phyloP scores from a whole-genome alignment of 2,797 vertebrate species.

The Sebastes ruberrimus region DNA sequence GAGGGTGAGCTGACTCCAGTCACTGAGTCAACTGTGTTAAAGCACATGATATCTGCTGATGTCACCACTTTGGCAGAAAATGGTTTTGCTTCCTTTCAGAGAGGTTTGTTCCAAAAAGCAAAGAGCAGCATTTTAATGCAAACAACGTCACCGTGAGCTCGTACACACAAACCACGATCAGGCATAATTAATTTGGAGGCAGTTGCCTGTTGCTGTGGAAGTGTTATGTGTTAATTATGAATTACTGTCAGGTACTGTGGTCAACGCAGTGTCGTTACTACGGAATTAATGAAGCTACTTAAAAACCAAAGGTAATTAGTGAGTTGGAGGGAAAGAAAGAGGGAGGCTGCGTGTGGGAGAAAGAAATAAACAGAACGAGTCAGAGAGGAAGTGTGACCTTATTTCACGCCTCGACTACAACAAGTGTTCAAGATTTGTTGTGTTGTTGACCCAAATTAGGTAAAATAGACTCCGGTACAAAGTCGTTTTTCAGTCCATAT shows the following conservation, averaged over 20 bases:
- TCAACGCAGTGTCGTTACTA: conserved; percentile 31
- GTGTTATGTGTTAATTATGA: conserved; percentile 53
- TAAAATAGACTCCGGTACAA: neutral
- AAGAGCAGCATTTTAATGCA: conserved; percentile 17
- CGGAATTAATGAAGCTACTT: conserved; percentile 57
- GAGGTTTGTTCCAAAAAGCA: conserved; percentile 1
- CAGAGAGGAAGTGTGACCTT: conserved; percentile 9
- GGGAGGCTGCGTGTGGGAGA: neutral
- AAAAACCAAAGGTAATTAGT: conserved; percentile 54
- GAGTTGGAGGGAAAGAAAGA: neutral
- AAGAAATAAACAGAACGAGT: neutral
- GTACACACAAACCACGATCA: neutral
- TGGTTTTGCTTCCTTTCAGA: neutral
- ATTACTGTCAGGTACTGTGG: conserved; percentile 48
- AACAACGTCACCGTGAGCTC: neutral
- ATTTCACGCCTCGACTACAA: neutral
- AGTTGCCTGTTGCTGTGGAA: conserved; percentile 17
- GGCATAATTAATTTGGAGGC: conserved; percentile 20
- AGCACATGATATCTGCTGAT: conserved; percentile 1
- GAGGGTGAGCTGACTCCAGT: conserved; percentile 15
- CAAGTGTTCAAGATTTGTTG: neutral
- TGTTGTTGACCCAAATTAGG: neutral
- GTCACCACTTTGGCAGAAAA: neutral
- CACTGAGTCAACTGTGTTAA: neutral
- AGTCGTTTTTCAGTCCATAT: neutral